Percentiles rank a stretch among this genome's conserved stretches.
These are phyloP conservation scores for Drosophila lini DNA, from an alignment of 1,140 invertebrate genomes.

Conservation along the genomic window DNA sequence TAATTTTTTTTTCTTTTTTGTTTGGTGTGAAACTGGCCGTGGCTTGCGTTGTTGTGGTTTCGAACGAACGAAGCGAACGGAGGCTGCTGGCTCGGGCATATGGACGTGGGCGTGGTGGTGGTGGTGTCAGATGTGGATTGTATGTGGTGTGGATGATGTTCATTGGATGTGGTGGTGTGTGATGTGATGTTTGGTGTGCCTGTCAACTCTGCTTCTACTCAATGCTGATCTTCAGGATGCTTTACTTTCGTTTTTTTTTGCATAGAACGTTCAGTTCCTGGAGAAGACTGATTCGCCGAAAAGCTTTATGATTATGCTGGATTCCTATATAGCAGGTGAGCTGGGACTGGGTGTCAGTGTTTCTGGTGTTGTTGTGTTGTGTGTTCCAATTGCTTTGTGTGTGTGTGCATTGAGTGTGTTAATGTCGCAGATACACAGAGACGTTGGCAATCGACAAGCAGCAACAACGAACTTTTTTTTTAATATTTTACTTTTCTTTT, in stretches of 20 bases:
- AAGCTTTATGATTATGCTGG: conserved; percentile 6
- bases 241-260: neutral
- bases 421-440: conserved; percentile 75
- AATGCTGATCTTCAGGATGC: conserved; percentile 59
- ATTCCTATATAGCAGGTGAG: conserved; percentile 32
- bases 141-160: conserved; percentile 55
- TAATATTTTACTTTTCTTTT: conserved; percentile 17
- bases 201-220: conserved; percentile 56
- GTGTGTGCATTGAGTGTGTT: conserved; percentile 29
- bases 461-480: conserved; percentile 73
- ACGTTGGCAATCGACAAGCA: conserved; percentile 82
- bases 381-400: conserved; percentile 45
- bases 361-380: conserved; percentile 38
- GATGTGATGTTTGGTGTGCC: conserved; percentile 47
- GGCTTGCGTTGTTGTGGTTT: conserved; percentile 73
- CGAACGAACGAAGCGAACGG: conserved; percentile 80
- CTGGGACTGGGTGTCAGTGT: conserved; percentile 12
- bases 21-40: conserved; percentile 79
- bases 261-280: conserved; percentile 42
- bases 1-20: conserved; percentile 30
- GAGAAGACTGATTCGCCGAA: conserved; percentile 22
- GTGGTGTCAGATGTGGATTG: conserved; percentile 56
- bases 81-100: conserved; percentile 70
- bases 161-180: conserved; percentile 44
- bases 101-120: conserved; percentile 60